These are phyloP conservation scores for Bradypodion ventrale DNA, from an alignment of 2,797 vertebrate genomes.

Conservation along the genomic window DNA sequence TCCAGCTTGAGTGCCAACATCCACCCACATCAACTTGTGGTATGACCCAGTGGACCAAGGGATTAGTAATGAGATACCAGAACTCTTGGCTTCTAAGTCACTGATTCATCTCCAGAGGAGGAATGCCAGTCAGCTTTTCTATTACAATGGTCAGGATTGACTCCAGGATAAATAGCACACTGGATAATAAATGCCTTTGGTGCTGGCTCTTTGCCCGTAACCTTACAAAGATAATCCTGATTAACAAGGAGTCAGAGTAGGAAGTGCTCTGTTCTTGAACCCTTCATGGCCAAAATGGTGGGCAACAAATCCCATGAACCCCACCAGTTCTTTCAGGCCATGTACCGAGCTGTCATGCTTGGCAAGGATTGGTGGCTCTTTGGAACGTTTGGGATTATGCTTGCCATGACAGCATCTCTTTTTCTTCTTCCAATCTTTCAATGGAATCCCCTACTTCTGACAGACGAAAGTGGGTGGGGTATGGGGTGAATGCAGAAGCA, in stretches of 20 bases:
- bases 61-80: not conserved
- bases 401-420: not conserved
- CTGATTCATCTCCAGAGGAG: not conserved
- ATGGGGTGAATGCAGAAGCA: not conserved
- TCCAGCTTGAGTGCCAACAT: fast-evolving
- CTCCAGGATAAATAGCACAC: no score
- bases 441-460: not conserved
- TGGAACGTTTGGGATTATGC: slow-evolving; percentile 4
- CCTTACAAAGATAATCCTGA: slow-evolving; percentile 54
- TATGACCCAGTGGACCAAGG: not conserved
- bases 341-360: slow-evolving; percentile 33
- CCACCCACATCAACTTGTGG: not conserved
- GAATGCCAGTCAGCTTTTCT: not conserved
- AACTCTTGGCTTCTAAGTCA: not conserved
- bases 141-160: no score
- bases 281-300: not conserved
- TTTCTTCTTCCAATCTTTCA: not conserved
- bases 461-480: not conserved
- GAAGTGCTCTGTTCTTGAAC: slow-evolving; percentile 59
- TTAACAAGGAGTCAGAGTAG: not conserved
- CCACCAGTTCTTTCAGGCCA: slow-evolving; percentile 25
- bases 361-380: not conserved
- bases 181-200: no score
- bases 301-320: slow-evolving; percentile 22
- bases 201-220: no score